Evolutionary conservation across 2,113 vertebrate species (phyloP), one percentile per base, ranked within the genome.

Genomic region (Sylvietta virens): DNA sequence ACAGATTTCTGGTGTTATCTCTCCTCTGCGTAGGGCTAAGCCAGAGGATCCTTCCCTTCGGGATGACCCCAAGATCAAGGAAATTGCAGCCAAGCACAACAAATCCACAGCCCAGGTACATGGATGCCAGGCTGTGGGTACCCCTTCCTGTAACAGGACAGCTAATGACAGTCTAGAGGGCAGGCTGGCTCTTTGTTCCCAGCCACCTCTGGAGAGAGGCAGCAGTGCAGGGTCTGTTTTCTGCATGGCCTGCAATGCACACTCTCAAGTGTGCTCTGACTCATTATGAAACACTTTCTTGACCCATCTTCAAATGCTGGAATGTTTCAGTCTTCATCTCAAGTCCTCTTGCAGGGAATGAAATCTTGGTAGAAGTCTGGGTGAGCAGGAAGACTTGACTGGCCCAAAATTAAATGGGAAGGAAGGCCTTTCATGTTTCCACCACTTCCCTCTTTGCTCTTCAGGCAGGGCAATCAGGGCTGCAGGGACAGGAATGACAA

Each of bases 31-130:
- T 44, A 99, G 99, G 99, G 98, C 98, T 69, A 97, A 98, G 66
- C 93, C 98, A 2, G 98, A 98, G 35, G 99, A 99, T 31, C 98
- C 98, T 12, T 98, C 97, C 8, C 97, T 99, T 23, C 95, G 99
- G 78, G 97, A 99, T 35, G 99, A 99, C 26, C 97, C 98, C 37
- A 98, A 97, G 69, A 98, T 99, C 92, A 98, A 98, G 74, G 98
- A 96, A 5, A 98, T 99, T 47, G 98, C 99, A 51, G 40, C 96
- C 45, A 99, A 98, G 58, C 97, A 99, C 97, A 98, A 98, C 5
- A 99, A 99, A 96, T 98, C 98, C 4, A 37, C 98, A 81, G 99
- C 99, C 45, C 99, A 99, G 98, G 99, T 99, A 96, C 0, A 18
- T 4, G 19, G n/a, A 11, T 56, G 39, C 6, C 6, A 6, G 12